Percentiles rank a stretch among this genome's conserved stretches.
phyloP scores from a whole-genome alignment of 2,888 invertebrate species.

The Arge pagana region DNA sequence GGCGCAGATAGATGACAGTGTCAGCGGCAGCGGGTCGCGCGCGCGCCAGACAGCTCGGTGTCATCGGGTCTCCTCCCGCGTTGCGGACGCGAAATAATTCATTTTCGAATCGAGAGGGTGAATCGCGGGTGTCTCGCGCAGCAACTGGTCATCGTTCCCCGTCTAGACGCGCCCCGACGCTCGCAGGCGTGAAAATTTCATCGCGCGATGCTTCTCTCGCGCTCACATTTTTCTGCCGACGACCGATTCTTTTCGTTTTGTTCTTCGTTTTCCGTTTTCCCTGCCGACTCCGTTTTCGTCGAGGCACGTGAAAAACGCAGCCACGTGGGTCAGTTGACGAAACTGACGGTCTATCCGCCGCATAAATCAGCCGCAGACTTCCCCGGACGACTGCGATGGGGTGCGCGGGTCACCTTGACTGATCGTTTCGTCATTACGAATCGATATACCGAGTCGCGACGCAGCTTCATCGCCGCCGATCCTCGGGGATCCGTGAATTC shows the following conservation, averaged over 20 bases:
- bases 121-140: constrained; percentile 8
- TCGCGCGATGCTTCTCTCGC: no score
- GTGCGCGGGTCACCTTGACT: constrained; percentile 44
- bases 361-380: constrained; percentile 54
- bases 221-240: no score
- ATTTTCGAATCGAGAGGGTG: constrained; percentile 38
- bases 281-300: no score
- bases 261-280: no score
- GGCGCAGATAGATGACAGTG: constrained; percentile 48
- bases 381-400: constrained; percentile 35
- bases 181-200: no score
- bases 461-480: constrained; percentile 20
- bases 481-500: neutral
- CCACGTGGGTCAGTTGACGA: no score
- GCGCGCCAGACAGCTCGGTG: constrained; percentile 37
- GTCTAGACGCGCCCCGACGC: no score
- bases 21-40: constrained; percentile 38
- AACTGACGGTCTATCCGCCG: no score
- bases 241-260: no score
- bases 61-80: constrained; percentile 43
- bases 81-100: constrained; percentile 55
- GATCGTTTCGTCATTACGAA: constrained; percentile 55
- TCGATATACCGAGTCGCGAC: constrained; percentile 44
- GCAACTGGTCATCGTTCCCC: no score
- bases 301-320: no score